Percentiles rank a stretch among this genome's conserved stretches.
Conservation (phyloP, 1,140 invertebrate genomes). For the Listronotus bonariensis region DNA sequence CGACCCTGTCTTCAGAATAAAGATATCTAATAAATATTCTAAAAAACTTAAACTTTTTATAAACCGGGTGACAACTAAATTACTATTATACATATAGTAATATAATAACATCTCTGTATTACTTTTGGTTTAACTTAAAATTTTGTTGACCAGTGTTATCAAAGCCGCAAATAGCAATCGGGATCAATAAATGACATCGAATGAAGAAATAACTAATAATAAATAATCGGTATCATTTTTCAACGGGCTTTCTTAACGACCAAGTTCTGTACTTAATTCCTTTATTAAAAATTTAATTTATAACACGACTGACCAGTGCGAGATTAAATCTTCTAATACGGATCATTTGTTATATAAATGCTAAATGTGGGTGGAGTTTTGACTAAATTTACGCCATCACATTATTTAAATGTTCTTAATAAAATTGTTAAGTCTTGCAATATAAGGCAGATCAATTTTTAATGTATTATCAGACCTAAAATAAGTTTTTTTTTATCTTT, state of each 20-base stretch:
- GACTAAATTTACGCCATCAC: conserved; percentile 11
- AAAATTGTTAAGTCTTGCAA: too few species aligned
- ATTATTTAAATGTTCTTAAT: not conserved
- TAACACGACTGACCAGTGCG: conserved; percentile 22
- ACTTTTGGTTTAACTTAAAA: too few species aligned
- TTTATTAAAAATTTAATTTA: conserved; percentile 31
- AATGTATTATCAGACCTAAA: too few species aligned
- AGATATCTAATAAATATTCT: too few species aligned
- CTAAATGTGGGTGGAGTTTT: conserved; percentile 26
- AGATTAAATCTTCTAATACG: conserved; percentile 34
- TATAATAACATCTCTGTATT: too few species aligned
- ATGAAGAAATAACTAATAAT: conserved; percentile 6
- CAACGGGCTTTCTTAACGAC: conserved; percentile 11
- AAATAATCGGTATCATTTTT: not conserved
- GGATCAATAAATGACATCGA: conserved; percentile 1
- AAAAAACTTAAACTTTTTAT: too few species aligned
- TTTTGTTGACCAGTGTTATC: too few species aligned
- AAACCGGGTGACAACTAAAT: too few species aligned
- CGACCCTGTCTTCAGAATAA: too few species aligned
- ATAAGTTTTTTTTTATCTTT: too few species aligned
- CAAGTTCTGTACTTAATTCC: conserved; percentile 16
- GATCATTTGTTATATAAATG: conserved; percentile 19
- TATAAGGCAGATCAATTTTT: too few species aligned
- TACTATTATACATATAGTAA: too few species aligned
- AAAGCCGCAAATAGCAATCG: not conserved